Conservation (phyloP, 2,797 vertebrate genomes). For the Betta splendens region DNA sequence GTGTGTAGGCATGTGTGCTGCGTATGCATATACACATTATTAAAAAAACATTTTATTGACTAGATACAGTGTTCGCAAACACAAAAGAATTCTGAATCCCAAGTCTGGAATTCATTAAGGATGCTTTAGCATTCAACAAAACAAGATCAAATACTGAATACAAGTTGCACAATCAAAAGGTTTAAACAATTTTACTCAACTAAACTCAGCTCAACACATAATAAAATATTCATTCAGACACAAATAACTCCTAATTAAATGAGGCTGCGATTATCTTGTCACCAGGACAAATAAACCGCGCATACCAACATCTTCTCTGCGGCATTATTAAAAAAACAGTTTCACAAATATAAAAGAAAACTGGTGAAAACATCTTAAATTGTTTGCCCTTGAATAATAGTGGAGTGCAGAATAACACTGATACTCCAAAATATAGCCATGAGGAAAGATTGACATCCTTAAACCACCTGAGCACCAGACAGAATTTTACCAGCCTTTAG, state of each 20-base stretch:
- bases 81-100: constrained; percentile 61
- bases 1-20: constrained; percentile 21
- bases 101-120: constrained; percentile 63
- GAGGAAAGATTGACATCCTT: constrained; percentile 69
- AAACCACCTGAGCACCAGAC: constrained; percentile 70
- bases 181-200: constrained; percentile 56
- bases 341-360: constrained; percentile 32
- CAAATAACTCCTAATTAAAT: constrained; percentile 55
- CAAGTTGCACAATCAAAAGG: constrained; percentile 55
- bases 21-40: constrained; percentile 50
- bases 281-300: constrained; percentile 31
- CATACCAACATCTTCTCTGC: constrained; percentile 27
- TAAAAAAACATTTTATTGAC: constrained; percentile 58
- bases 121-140: constrained; percentile 58
- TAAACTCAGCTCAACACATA: constrained; percentile 35
- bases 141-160: constrained; percentile 61
- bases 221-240: constrained; percentile 35
- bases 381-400: constrained; percentile 69
- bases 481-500: constrained; percentile 53
- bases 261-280: constrained; percentile 39
- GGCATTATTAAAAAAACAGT: constrained; percentile 40
- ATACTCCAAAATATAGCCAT: constrained; percentile 61
- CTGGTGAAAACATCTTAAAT: constrained; percentile 60
- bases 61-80: constrained; percentile 37
- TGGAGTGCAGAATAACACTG: constrained; percentile 51